Evolutionary conservation across 2,888 invertebrate species (phyloP).

Genomic region (Hirtodrosophila trivittata): DNA sequence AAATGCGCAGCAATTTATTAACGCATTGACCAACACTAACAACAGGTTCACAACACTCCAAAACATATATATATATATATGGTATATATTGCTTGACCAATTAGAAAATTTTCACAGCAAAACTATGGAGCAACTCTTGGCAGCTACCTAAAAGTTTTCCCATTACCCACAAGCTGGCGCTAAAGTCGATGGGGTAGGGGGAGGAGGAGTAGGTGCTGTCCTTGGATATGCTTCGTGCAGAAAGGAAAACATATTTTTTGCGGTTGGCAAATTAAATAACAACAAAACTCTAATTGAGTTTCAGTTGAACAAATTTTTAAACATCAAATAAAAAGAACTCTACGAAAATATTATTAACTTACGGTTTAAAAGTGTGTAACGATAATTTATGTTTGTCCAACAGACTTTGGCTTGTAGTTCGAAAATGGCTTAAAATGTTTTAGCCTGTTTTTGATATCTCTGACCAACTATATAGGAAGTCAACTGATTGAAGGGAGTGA

Average conservation of each 20-base stretch:
- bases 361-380: background rate
- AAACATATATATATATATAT: background rate
- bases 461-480: too few species aligned
- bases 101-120: conserved; percentile 47
- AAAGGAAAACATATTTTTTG: conserved; percentile 34
- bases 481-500: too few species aligned
- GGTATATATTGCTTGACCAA: conserved; percentile 25
- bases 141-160: conserved; percentile 61
- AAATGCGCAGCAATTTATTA: conserved; percentile 50
- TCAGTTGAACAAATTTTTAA: conserved; percentile 49
- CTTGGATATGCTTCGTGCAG: too few species aligned
- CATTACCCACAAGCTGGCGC: conserved; percentile 48
- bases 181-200: background rate
- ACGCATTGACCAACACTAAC: conserved; percentile 26
- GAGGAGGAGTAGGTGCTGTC: too few species aligned
- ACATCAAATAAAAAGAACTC: conserved; percentile 27
- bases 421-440: too few species aligned
- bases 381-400: background rate
- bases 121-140: conserved; percentile 44
- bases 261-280: conserved; percentile 60
- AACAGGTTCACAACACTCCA: conserved; percentile 44
- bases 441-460: too few species aligned
- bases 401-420: background rate
- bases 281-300: conserved; percentile 72
- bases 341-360: background rate